A percentile compares a stretch with the other conserved stretches of the same genome.
phyloP scores from a whole-genome alignment of 23 tunicate species.

The Trididemnum clinides region DNA sequence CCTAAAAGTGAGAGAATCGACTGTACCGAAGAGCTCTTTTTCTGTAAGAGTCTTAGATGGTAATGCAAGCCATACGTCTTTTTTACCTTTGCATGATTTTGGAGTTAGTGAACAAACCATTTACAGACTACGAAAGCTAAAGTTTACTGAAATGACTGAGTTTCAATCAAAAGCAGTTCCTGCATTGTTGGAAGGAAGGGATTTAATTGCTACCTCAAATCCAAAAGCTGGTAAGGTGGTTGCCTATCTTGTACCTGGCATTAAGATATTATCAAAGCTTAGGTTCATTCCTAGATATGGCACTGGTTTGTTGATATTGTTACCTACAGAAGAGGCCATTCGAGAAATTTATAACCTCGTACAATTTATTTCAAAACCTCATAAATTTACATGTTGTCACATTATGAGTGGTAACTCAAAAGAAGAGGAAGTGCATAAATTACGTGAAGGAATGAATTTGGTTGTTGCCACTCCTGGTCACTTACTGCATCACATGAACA shows the following conservation, averaged over 20 bases:
- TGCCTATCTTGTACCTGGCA: constrained; percentile 46
- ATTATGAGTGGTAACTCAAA: constrained; percentile 29
- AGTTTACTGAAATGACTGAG: constrained; percentile 28
- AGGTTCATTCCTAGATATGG: constrained; percentile 19
- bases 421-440: constrained; percentile 26
- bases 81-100: no score
- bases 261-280: constrained; percentile 29
- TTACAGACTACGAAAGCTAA: background rate
- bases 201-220: constrained; percentile 29
- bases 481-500: constrained; percentile 41
- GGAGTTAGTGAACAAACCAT: background rate
- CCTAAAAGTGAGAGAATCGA: no score
- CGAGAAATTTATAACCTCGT: constrained; percentile 13
- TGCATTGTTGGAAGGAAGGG: constrained; percentile 39
- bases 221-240: constrained; percentile 28
- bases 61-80: no score
- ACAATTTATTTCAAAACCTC: constrained; percentile 5
- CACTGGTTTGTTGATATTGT: constrained; percentile 43
- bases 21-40: no score
- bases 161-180: constrained; percentile 41
- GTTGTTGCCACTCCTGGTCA: constrained; percentile 55
- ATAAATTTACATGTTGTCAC: constrained; percentile 24
- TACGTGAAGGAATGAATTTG: constrained; percentile 33
- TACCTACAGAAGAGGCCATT: constrained; percentile 43
- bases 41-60: no score